phyloP scores from a whole-genome alignment of 2,113 vertebrate species.

The Syrrhaptes paradoxus region DNA sequence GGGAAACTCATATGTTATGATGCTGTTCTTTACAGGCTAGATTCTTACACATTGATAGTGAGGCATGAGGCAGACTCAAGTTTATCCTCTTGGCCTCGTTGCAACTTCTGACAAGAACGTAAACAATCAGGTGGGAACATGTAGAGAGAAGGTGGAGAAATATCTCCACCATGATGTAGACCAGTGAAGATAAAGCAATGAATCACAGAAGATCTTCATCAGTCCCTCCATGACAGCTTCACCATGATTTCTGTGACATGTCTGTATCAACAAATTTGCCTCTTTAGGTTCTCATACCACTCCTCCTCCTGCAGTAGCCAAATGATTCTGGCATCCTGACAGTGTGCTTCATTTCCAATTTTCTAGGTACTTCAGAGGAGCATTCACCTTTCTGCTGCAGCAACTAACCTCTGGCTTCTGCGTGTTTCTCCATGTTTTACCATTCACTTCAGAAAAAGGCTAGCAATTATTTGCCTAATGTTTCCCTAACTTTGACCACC shows the following conservation, averaged over 20 bases:
- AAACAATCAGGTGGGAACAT: background rate
- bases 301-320: background rate
- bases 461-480: conserved; percentile 29
- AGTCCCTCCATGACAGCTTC: background rate
- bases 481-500: conserved; percentile 56
- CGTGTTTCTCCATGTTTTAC: background rate
- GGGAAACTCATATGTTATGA: background rate
- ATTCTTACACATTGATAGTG: background rate
- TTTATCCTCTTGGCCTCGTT: background rate
- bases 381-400: background rate
- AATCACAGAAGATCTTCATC: background rate
- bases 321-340: background rate
- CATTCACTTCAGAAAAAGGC: conserved; percentile 6
- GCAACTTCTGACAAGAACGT: background rate
- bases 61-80: background rate
- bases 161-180: background rate
- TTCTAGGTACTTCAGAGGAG: background rate
- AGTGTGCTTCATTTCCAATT: background rate
- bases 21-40: background rate
- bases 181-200: background rate
- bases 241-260: background rate
- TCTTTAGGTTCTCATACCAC: background rate
- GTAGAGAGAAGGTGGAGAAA: background rate
- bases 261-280: background rate
- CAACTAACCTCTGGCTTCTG: background rate